These are phyloP conservation scores for Alentia gelatinosa DNA, from an alignment of 2,888 invertebrate species.

Conservation along the genomic window DNA sequence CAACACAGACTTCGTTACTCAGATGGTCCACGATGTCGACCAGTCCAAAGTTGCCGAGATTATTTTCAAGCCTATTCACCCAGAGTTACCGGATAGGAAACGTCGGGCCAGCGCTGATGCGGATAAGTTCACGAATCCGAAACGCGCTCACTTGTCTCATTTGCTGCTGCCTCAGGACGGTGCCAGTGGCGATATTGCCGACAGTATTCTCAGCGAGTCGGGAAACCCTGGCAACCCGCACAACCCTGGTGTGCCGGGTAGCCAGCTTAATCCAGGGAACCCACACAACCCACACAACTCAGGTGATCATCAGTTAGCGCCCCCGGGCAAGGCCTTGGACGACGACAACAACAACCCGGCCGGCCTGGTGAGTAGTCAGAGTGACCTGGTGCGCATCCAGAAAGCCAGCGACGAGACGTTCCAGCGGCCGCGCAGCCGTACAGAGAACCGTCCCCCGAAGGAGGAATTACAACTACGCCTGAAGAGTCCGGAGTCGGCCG, in stretches of 20 bases:
- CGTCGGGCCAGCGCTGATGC: conserved; percentile 64
- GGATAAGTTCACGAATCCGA: conserved; percentile 63
- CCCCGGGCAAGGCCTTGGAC: neutral
- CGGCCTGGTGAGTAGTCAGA: neutral
- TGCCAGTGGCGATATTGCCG: neutral
- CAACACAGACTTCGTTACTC: conserved; percentile 32
- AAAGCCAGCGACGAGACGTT: conserved; percentile 23
- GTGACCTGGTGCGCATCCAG: neutral
- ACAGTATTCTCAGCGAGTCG: neutral
- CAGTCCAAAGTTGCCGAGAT: conserved; percentile 43
- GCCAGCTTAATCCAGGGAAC: neutral
- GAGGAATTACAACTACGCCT: conserved; percentile 65
- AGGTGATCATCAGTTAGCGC: neutral
- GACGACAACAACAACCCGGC: conserved; percentile 34
- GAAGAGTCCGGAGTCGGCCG: conserved; percentile 1
- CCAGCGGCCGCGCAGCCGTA: conserved; percentile 5
- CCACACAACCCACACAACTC: neutral
- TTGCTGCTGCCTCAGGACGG: conserved; percentile 38
- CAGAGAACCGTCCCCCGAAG: conserved; percentile 63
- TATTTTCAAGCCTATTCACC: conserved; percentile 44
- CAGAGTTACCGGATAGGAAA: conserved; percentile 60
- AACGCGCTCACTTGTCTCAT: conserved; percentile 50
- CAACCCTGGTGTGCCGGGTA: conserved; percentile 38
- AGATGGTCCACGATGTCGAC: conserved; percentile 30
- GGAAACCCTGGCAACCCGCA: conserved; percentile 22